Percentiles rank a stretch among this genome's conserved stretches.
Evolutionary conservation across 1,140 invertebrate genomes (phyloP).

Genomic region (Lucilia sericata): DNA sequence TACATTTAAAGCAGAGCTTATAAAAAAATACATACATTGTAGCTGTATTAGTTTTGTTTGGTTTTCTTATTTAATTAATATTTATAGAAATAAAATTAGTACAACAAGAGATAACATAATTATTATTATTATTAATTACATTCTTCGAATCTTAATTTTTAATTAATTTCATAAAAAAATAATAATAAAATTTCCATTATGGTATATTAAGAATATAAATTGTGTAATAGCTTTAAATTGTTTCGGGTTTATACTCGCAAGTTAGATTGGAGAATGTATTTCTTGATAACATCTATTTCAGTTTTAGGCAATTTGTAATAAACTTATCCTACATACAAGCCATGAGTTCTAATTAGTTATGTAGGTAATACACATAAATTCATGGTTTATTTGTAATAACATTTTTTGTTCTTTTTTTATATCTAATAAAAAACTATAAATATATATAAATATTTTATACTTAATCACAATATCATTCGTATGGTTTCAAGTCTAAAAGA

Average conservation of each 20-base stretch:
- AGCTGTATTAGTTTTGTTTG: neutral
- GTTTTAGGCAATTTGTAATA: neutral
- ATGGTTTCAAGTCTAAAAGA: constrained; percentile 1
- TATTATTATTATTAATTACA: neutral
- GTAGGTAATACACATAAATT: neutral
- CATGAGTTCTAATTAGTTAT: neutral
- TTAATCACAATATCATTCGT: constrained; percentile 12
- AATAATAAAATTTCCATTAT: too few species aligned
- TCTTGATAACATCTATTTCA: neutral
- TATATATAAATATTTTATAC: constrained; percentile 17
- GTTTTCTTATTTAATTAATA: neutral
- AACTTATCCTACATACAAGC: constrained; percentile 7
- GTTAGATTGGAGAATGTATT: neutral
- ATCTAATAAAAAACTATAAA: neutral
- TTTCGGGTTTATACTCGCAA: too few species aligned
- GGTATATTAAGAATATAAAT: too few species aligned
- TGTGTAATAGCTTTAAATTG: too few species aligned
- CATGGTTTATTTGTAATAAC: constrained; percentile 5
- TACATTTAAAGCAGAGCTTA: constrained; percentile 1
- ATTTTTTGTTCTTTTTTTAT: neutral
- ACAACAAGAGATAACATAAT: constrained; percentile 4
- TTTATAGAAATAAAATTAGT: constrained; percentile 1
- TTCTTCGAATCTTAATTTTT: neutral
- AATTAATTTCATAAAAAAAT: neutral
- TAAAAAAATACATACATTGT: neutral